phyloP scores from a whole-genome alignment of 2,113 vertebrate genomes.

The Acrocephalus kingi region DNA sequence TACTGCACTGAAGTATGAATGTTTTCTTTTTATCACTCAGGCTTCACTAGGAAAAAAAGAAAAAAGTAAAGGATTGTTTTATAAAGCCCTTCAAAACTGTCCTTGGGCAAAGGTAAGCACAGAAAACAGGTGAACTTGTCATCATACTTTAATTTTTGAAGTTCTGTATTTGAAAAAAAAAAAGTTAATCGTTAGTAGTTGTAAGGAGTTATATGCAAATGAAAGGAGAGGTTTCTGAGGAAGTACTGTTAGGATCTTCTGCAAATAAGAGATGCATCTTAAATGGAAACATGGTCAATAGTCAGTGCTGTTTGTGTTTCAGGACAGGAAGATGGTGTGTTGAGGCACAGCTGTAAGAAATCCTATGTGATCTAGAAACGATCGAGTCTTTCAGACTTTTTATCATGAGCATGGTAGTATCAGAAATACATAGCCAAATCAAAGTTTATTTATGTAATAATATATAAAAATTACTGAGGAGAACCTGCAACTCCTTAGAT shows the following conservation, averaged over 20 bases:
- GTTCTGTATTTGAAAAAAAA: not conserved
- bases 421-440: not conserved
- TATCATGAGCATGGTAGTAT: not conserved
- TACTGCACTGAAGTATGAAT: not conserved
- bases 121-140: not conserved
- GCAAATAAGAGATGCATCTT: not conserved
- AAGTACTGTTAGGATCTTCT: not conserved
- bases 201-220: not conserved
- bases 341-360: not conserved
- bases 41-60: conserved; percentile 85
- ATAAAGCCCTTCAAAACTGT: conserved; percentile 91
- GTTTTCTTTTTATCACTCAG: conserved; percentile 61
- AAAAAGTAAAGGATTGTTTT: conserved; percentile 89
- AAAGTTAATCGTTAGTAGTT: not conserved
- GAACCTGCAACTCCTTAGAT: not conserved
- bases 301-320: not conserved
- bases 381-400: not conserved
- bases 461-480: not conserved
- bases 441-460: not conserved
- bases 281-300: not conserved
- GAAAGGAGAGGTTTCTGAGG: not conserved
- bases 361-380: not conserved
- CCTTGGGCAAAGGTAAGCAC: conserved; percentile 93
- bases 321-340: not conserved
- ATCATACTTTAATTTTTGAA: not conserved